A percentile compares a stretch with the other conserved stretches of the same genome.
These are phyloP conservation scores for Cyprinella venusta DNA, from an alignment of 2,797 vertebrate genomes.

Conservation along the genomic window DNA sequence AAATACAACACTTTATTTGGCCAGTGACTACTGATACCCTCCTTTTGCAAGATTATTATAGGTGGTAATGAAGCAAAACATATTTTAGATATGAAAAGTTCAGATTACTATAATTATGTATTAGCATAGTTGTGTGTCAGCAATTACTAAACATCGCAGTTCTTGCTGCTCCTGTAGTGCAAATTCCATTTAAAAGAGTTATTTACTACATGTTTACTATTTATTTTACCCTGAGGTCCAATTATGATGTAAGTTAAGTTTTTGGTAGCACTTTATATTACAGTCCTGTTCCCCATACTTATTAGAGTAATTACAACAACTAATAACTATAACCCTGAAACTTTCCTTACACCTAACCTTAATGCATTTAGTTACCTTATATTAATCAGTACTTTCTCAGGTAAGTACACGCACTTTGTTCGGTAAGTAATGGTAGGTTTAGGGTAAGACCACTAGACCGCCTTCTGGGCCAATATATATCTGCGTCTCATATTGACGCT, in stretches of 20 bases:
- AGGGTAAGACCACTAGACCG: too few species aligned
- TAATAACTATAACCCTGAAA: neutral
- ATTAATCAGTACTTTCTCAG: neutral
- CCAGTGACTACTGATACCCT: neutral
- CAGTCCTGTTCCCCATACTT: neutral
- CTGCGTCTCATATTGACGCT: too few species aligned
- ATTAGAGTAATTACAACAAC: neutral
- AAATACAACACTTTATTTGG: conserved; percentile 9
- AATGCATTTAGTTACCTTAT: neutral
- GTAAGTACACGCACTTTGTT: too few species aligned
- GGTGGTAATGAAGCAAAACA: neutral
- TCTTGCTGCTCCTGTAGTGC: neutral
- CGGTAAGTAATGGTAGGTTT: too few species aligned
- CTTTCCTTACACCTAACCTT: neutral
- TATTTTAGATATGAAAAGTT: neutral
- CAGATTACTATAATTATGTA: neutral
- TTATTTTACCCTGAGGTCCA: neutral
- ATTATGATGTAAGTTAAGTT: neutral
- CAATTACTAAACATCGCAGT: neutral
- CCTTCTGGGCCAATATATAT: too few species aligned
- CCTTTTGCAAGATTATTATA: neutral
- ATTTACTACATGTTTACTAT: neutral
- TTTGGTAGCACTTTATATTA: neutral
- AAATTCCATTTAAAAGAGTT: neutral
- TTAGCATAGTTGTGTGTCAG: neutral